Percentiles rank a stretch among this genome's conserved stretches.
phyloP scores from a whole-genome alignment of 2,113 vertebrate species.

The Rhadina sibilatrix region DNA sequence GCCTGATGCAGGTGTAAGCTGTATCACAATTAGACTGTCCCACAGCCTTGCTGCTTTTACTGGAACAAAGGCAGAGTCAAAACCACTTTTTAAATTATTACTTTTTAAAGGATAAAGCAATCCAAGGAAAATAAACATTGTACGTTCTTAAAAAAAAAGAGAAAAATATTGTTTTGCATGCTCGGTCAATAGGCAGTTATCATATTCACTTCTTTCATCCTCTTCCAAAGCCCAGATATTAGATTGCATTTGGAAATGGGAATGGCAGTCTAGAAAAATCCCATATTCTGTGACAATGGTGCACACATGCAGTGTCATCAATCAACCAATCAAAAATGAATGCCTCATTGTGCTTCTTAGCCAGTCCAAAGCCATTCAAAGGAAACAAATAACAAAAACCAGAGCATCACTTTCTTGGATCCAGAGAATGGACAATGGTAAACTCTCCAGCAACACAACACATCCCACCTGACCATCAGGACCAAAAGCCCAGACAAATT shows the following conservation, averaged over 20 bases:
- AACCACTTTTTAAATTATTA: background rate
- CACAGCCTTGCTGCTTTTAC: background rate
- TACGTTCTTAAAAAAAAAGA: background rate
- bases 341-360: constrained; percentile 10
- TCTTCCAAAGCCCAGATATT: constrained; percentile 4
- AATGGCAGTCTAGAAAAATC: background rate
- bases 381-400: constrained; percentile 27
- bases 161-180: background rate
- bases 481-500: background rate
- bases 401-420: background rate
- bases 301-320: constrained; percentile 23
- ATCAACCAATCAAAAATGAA: constrained; percentile 37
- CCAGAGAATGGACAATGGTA: background rate
- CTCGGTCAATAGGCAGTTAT: background rate
- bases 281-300: background rate
- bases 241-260: background rate
- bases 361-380: background rate
- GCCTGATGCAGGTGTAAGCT: background rate
- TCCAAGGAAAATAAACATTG: background rate
- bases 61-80: background rate
- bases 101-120: background rate
- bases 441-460: background rate
- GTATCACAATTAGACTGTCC: background rate
- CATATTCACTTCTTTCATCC: background rate
- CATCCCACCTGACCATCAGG: background rate